These are phyloP conservation scores for Tipula lateralis DNA, from an alignment of 2,888 invertebrate genomes.

Conservation along the genomic window DNA sequence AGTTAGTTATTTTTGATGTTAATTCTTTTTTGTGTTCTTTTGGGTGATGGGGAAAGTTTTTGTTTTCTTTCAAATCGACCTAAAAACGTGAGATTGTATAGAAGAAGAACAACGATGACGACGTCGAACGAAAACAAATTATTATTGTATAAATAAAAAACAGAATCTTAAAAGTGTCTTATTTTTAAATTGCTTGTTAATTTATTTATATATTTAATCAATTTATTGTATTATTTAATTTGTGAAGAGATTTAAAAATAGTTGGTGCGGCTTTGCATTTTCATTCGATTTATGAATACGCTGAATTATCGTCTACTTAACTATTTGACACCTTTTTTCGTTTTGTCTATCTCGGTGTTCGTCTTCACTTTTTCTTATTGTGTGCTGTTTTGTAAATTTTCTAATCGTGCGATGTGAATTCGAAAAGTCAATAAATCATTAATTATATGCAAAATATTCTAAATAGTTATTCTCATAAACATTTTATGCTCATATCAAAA, in stretches of 20 bases:
- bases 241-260: neutral
- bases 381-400: neutral
- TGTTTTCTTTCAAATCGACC: neutral
- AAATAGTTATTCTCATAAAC: neutral
- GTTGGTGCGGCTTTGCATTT: neutral
- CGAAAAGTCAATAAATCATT: neutral
- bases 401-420: neutral
- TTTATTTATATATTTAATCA: no score
- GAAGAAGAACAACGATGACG: neutral
- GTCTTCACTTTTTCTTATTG: neutral
- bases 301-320: neutral
- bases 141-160: neutral
- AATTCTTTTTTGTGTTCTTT: neutral
- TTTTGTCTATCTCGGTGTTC: neutral
- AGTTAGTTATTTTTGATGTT: conserved; percentile 1
- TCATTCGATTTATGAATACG: neutral
- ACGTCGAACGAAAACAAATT: neutral
- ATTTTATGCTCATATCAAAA: neutral
- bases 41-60: conserved; percentile 19
- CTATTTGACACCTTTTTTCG: neutral
- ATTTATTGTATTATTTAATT: no score
- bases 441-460: neutral
- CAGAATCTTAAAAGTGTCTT: neutral
- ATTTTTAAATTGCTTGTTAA: neutral
- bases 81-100: neutral